Base-by-base conservation (phyloP, 2,888 invertebrate species). In the Ormyrus pomaceus region DNA sequence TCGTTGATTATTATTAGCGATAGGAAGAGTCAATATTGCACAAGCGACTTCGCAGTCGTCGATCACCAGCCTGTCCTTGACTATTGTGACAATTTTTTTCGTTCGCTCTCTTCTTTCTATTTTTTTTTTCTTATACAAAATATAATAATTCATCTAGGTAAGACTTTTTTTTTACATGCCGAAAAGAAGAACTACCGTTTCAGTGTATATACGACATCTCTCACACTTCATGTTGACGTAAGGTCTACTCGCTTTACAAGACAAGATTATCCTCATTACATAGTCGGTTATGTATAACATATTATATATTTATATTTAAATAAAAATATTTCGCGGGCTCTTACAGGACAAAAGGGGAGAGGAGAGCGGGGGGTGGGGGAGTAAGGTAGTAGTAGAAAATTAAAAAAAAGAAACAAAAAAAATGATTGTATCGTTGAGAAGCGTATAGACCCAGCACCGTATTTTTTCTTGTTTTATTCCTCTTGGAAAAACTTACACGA, bases 401-500 rank as follows among this genome's bases (percentile, higher is more conserved):
- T 48, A 46, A 45, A 65, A n/a, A 61, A 50, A 45, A 19, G 7
- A 68, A 34, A 62, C 3, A 19, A 50, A 62, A 72, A 71, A 83
- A 58, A 68, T 55, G 61, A 77, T 80, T 48, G 64, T 65, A 58
- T 53, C 65, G 11, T 81, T 77, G 82, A 84, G 80, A 86, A 87
- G 86, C 87, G 84, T 84, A 34, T 34, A 85, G 84, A 86, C 87
- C 88, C 88, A 88, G 87, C 88, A 88, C 88, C 87, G 78, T 85
- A 81, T 85, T 84, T 84, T 84, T 65, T 76, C 34, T 51, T 85
- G 82, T 83, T 71, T 71, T 77, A 66, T 56, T 72, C n/a, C 34
- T 71, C 71, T 71, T 61, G 65, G 53, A 59, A 59, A 51, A 70
- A 61, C 82, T 78, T 80, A 82, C 71, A 19, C 61, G 77, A 82